A percentile compares a stretch with the other conserved stretches of the same genome.
These are phyloP conservation scores for Drosophila robusta DNA, from an alignment of 2,888 invertebrate species.

Conservation along the genomic window DNA sequence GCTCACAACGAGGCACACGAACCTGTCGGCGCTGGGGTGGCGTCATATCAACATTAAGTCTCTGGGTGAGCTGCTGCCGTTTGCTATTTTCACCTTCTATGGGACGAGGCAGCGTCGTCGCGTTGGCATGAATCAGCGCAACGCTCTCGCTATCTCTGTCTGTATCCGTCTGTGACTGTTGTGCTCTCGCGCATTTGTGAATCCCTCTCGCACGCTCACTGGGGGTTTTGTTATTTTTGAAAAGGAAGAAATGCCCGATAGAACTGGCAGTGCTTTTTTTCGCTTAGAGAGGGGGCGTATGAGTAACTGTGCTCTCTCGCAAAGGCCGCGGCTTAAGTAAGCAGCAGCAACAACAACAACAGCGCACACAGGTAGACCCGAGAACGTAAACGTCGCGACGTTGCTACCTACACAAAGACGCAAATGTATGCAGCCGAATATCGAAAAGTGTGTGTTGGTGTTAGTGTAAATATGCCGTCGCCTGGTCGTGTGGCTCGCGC, in stretches of 20 bases:
- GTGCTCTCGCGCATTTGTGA: slow-evolving; percentile 51
- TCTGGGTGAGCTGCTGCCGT: slow-evolving; percentile 57
- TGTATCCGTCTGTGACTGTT: slow-evolving; percentile 24
- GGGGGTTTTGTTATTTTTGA: slow-evolving; percentile 70
- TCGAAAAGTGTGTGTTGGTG: slow-evolving; percentile 24
- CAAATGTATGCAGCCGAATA: slow-evolving; percentile 15
- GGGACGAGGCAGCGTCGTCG: slow-evolving; percentile 62
- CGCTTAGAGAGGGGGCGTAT: slow-evolving; percentile 55
- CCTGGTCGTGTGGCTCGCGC: slow-evolving; percentile 74
- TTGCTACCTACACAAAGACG: slow-evolving; percentile 43
- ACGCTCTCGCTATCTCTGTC: slow-evolving; percentile 40
- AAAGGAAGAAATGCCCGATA: slow-evolving; percentile 71
- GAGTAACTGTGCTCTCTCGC: slow-evolving; percentile 64
- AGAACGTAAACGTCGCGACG: slow-evolving; percentile 47
- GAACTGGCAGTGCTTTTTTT: slow-evolving; percentile 45
- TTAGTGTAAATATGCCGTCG: slow-evolving; percentile 57
- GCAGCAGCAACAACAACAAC: slow-evolving; percentile 29
- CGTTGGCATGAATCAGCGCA: slow-evolving; percentile 79
- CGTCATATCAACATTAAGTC: slow-evolving; percentile 70
- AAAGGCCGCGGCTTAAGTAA: slow-evolving; percentile 60
- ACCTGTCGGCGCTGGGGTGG: slow-evolving; percentile 76
- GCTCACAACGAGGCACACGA: slow-evolving; percentile 30
- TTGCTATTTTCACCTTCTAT: slow-evolving; percentile 78
- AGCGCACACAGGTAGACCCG: slow-evolving; percentile 45
- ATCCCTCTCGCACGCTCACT: slow-evolving; percentile 59